A percentile compares a stretch with the other conserved stretches of the same genome.
phyloP scores from a whole-genome alignment of 2,113 vertebrate genomes.

The Dermatemys mawii region DNA sequence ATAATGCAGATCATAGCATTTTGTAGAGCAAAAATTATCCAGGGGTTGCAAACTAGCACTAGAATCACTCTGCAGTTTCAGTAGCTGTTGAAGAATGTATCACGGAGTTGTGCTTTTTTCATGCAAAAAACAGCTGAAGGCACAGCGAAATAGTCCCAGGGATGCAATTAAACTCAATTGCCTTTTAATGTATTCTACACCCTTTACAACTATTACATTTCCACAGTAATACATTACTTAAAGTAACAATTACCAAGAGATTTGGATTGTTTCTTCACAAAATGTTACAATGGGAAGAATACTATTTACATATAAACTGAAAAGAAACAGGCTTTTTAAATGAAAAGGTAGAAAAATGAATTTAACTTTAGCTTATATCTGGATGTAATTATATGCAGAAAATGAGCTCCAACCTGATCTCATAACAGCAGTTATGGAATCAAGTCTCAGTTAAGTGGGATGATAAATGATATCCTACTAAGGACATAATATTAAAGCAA shows the following conservation, averaged over 20 bases:
- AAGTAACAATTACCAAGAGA: slow-evolving; percentile 63
- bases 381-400: slow-evolving; percentile 8
- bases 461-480: not conserved
- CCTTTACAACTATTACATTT: slow-evolving; percentile 56
- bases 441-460: not conserved
- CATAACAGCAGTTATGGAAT: not conserved
- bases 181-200: slow-evolving; percentile 57
- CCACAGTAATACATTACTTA: slow-evolving; percentile 58
- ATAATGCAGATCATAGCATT: slow-evolving; percentile 22
- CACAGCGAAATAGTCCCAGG: slow-evolving; percentile 53
- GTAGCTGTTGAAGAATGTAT: slow-evolving; percentile 49
- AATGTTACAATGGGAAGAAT: slow-evolving; percentile 34
- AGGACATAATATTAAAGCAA: not conserved
- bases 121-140: slow-evolving; percentile 40
- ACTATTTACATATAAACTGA: slow-evolving; percentile 50
- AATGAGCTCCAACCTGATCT: not conserved
- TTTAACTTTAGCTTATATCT: slow-evolving; percentile 15
- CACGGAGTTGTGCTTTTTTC: slow-evolving; percentile 16
- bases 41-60: slow-evolving; percentile 5
- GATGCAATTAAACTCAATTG: slow-evolving; percentile 66
- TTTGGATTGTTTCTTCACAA: slow-evolving; percentile 53
- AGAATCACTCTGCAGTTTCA: slow-evolving; percentile 31
- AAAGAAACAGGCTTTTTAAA: not conserved
- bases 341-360: slow-evolving; percentile 21
- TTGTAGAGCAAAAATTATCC: slow-evolving; percentile 43